These are phyloP conservation scores for Colostygia pectinataria DNA, from an alignment of 2,888 invertebrate genomes.

Conservation along the genomic window DNA sequence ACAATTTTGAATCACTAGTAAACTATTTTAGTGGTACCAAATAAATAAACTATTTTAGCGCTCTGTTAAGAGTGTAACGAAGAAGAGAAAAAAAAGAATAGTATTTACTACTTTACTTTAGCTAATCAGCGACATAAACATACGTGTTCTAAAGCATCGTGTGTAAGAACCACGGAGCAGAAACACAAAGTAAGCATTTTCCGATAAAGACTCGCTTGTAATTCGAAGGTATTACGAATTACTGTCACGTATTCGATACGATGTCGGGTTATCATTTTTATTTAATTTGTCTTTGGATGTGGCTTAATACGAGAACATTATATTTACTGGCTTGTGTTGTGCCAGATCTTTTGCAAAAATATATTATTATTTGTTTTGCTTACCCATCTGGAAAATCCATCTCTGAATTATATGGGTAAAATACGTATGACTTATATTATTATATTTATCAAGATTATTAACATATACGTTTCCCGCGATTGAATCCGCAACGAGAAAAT, in stretches of 20 bases:
- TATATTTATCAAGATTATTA: too few relatives aligned
- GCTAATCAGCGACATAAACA: neutral
- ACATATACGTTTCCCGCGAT: too few relatives aligned
- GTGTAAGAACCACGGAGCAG: slow-evolving; percentile 10
- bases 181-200: slow-evolving; percentile 55
- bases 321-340: slow-evolving; percentile 9
- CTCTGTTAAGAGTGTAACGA: too few relatives aligned
- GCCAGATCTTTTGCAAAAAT: slow-evolving; percentile 1
- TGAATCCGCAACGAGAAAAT: too few relatives aligned
- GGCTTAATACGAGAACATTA: slow-evolving; percentile 12
- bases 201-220: slow-evolving; percentile 45
- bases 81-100: too few relatives aligned
- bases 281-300: slow-evolving; percentile 20
- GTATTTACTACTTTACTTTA: too few relatives aligned
- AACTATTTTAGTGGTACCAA: too few relatives aligned
- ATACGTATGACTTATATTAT: too few relatives aligned
- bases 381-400: neutral
- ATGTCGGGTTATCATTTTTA: slow-evolving; percentile 42
- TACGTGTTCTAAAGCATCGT: neutral
- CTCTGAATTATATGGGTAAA: neutral
- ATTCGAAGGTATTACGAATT: slow-evolving; percentile 42
- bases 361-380: neutral
- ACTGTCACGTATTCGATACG: slow-evolving; percentile 43
- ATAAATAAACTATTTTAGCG: too few relatives aligned
- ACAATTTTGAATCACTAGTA: too few relatives aligned